Conservation (phyloP, 2,888 invertebrate species). For the Melanchra persicariae region DNA sequence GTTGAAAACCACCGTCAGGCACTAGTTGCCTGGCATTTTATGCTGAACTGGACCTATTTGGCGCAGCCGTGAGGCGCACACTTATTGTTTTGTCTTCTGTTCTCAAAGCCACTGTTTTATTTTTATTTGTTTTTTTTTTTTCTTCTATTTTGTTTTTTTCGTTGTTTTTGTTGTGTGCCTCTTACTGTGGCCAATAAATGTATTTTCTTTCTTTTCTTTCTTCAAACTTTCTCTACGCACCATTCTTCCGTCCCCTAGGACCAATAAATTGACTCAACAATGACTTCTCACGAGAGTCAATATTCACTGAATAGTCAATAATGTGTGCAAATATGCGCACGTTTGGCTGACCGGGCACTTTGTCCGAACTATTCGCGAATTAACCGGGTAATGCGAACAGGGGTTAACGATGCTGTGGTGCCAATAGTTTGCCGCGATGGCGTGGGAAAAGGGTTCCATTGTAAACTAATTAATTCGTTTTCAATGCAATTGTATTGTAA, state of each 20-base stretch:
- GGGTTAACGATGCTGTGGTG: conserved; percentile 43
- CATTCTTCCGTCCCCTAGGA: conserved; percentile 14
- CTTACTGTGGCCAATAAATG: too few relatives aligned
- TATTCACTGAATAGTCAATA: conserved; percentile 69
- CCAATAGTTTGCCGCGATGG: conserved; percentile 39
- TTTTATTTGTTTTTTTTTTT: too few relatives aligned
- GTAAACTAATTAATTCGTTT: conserved; percentile 60
- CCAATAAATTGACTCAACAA: conserved; percentile 47
- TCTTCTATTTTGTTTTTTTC: too few relatives aligned
- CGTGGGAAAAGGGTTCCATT: conserved; percentile 61
- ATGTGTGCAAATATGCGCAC: conserved; percentile 65
- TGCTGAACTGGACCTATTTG: too few relatives aligned
- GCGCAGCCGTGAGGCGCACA: too few relatives aligned
- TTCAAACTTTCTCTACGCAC: not conserved
- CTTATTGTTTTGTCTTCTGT: too few relatives aligned
- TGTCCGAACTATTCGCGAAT: conserved; percentile 60
- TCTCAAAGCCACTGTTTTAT: too few relatives aligned
- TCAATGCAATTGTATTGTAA: conserved; percentile 51
- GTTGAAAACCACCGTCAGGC: too few relatives aligned
- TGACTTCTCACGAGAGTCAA: conserved; percentile 72
- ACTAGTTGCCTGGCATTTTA: too few relatives aligned
- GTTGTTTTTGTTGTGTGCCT: too few relatives aligned
- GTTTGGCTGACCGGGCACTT: conserved; percentile 48
- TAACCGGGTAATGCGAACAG: conserved; percentile 51
- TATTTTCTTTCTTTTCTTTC: too few relatives aligned